phyloP scores from a whole-genome alignment of 2,888 invertebrate species.

The Agrotis ipsilon region DNA sequence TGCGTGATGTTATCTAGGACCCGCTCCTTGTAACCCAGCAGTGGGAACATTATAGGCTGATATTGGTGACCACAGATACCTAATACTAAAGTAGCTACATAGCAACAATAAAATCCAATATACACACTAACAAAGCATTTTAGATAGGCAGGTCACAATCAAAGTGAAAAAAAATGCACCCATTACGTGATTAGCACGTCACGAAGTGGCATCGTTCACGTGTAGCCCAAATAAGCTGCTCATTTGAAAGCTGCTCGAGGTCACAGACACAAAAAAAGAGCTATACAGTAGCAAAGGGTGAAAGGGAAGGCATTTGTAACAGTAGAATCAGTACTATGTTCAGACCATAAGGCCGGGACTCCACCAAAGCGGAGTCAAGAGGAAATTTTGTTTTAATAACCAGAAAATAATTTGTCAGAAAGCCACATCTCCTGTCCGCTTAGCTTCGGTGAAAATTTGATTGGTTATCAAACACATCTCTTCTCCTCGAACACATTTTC shows the following conservation, averaged over 20 bases:
- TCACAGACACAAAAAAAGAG: conserved; percentile 11
- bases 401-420: no score
- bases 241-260: conserved; percentile 21
- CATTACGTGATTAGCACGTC: conserved; percentile 29
- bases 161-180: conserved; percentile 7
- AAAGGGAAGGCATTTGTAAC: conserved; percentile 8
- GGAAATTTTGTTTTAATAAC: no score
- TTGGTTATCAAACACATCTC: no score
- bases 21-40: background rate
- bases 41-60: background rate
- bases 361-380: no score
- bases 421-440: no score
- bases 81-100: no score
- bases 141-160: background rate
- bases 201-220: conserved; percentile 45
- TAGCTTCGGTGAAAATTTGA: no score
- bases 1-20: no score
- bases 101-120: background rate
- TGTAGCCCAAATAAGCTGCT: conserved; percentile 21
- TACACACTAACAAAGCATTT: background rate
- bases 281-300: conserved; percentile 4
- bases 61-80: no score
- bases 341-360: no score
- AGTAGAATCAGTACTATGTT: no score
- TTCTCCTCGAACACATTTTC: no score